phyloP scores from a whole-genome alignment of 1,140 invertebrate genomes.

The Cheumatopsyche charites region DNA sequence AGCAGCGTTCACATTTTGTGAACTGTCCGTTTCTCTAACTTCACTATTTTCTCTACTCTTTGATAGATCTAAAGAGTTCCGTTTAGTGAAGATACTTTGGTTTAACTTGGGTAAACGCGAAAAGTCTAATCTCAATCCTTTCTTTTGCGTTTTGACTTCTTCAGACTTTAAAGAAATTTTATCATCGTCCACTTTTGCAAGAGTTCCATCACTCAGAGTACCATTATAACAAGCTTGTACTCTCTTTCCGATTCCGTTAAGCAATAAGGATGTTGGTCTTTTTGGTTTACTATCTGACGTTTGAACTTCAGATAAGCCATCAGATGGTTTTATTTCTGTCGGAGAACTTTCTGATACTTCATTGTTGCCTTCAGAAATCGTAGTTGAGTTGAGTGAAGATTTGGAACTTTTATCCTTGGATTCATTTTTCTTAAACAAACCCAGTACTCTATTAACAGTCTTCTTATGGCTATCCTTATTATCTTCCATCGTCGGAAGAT shows the following conservation, averaged over 20 bases:
- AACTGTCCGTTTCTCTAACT: conserved; percentile 33
- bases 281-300: conserved; percentile 51
- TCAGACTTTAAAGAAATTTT: conserved; percentile 53
- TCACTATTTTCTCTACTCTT: conserved; percentile 41
- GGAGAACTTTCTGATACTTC: conserved; percentile 48
- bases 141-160: conserved; percentile 54
- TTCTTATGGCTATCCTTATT: conserved; percentile 61
- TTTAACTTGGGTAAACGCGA: conserved; percentile 65
- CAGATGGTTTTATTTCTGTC: conserved; percentile 48
- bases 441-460: conserved; percentile 70
- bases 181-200: conserved; percentile 49
- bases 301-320: conserved; percentile 7
- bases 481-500: conserved; percentile 62
- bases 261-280: conserved; percentile 58
- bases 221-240: conserved; percentile 52
- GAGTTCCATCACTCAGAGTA: conserved; percentile 53
- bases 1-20: conserved; percentile 5
- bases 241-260: conserved; percentile 58
- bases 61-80: conserved; percentile 43
- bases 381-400: neutral
- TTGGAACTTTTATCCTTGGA: conserved; percentile 50
- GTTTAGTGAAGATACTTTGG: conserved; percentile 50
- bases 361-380: conserved; percentile 4
- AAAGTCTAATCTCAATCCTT: conserved; percentile 72
- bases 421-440: conserved; percentile 74